These are phyloP conservation scores for Micromussa lordhowensis DNA, from an alignment of 92 coral and sea anemone genomes.

Conservation along the genomic window DNA sequence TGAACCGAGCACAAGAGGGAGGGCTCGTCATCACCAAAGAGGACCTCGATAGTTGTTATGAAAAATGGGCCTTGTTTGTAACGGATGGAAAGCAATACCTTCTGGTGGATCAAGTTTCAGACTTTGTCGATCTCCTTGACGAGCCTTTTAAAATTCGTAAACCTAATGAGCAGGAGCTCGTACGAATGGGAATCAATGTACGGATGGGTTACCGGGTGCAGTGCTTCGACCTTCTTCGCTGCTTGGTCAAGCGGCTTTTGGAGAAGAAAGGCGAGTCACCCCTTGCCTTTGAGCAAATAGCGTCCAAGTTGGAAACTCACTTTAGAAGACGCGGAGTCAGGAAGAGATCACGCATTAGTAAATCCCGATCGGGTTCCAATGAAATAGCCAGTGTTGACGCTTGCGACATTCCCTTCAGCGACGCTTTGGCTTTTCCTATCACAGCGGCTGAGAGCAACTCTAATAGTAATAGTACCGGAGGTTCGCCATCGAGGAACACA, in stretches of 20 bases:
- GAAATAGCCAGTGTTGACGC: background rate
- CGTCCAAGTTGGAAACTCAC: slow-evolving; percentile 65
- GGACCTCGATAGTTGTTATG: slow-evolving; percentile 75
- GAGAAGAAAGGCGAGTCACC: slow-evolving; percentile 84
- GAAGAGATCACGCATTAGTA: slow-evolving; percentile 22
- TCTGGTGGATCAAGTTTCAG: slow-evolving; percentile 73
- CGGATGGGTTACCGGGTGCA: slow-evolving; percentile 82
- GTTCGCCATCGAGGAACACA: background rate
- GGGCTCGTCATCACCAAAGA: slow-evolving; percentile 77
- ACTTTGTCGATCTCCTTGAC: slow-evolving; percentile 74
- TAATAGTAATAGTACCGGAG: background rate
- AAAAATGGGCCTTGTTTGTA: slow-evolving; percentile 81
- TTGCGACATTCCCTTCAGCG: background rate
- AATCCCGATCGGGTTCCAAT: slow-evolving; percentile 32
- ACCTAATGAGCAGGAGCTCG: slow-evolving; percentile 68
- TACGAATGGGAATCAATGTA: slow-evolving; percentile 77
- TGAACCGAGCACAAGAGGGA: slow-evolving; percentile 79
- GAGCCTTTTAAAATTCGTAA: slow-evolving; percentile 79
- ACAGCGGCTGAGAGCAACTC: background rate
- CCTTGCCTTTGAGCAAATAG: slow-evolving; percentile 78
- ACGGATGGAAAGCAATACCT: slow-evolving; percentile 82
- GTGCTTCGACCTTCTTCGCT: slow-evolving; percentile 82
- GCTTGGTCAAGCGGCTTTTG: slow-evolving; percentile 75
- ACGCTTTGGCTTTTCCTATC: background rate
- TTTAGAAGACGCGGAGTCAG: slow-evolving; percentile 42